Evolutionary conservation across 2,113 vertebrate species (phyloP), one percentile per base, ranked within the genome.

Genomic region (Rhodinocichla rosea): DNA sequence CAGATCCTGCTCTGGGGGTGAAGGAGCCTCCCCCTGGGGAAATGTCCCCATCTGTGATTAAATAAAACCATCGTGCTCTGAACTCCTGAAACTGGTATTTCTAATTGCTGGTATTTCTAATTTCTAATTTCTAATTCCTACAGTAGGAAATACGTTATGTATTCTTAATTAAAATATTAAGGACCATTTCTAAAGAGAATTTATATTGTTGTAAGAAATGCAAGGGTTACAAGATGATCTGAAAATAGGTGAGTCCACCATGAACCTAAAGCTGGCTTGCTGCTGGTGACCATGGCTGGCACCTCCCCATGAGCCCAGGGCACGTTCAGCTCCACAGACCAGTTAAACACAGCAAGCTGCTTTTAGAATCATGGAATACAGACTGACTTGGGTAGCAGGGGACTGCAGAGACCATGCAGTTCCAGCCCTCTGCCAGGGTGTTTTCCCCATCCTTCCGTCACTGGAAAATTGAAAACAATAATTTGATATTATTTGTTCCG

Each of bases 71-170:
- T 2, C 35, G 4, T 1, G 3, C 7, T 18, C 44, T 23, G 23
- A 33, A 4, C 20, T 33, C 17, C 3, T 26, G 21, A 39, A 39
- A 13, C 7, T 9, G 33, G 13, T 3, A 8, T 63, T 79, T 57
- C 71, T 21, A 39, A 39, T 12, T 23, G 23, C 65, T 53, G 62
- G 13, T 3, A 8, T 63, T 79, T 57, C 71, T 21, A 39, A 39
- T 12, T 23, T 20, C 65, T 53, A 56, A 8, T 63, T 79, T 57
- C 71, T 21, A 39, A 39, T 12, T 23, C 71, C 45, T 14, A 3
- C 24, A 15, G 13, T 1, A 52, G 50, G 45, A 70, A 60, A 75
- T 8, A 13, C 0, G 0, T 7, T 26, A 4, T 9, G 3, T 18
- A 5, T 13, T 30, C 76, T 24, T 40, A 26, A 33, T 15, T 47